Percentiles rank a stretch among this genome's conserved stretches.
phyloP scores from a whole-genome alignment of 2,888 invertebrate species.

The Sarcophaga variegata region DNA sequence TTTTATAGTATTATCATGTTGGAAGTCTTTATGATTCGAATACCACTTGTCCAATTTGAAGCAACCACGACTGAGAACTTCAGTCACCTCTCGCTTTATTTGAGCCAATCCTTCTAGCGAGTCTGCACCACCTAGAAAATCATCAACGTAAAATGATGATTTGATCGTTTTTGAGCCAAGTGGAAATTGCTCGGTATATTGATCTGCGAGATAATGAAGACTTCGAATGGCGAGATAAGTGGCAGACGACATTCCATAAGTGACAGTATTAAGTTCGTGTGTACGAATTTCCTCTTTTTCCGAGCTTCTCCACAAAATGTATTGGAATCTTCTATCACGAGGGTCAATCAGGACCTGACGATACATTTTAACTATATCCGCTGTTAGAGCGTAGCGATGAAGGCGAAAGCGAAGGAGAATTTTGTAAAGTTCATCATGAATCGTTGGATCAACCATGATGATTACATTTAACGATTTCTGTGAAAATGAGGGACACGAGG shows the following conservation, averaged over 20 bases:
- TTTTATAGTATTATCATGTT: constrained; percentile 14
- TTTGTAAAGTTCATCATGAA: constrained; percentile 53
- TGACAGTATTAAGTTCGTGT: background rate
- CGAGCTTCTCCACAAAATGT: constrained; percentile 59
- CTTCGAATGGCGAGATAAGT: constrained; percentile 28
- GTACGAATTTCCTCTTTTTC: constrained; percentile 23
- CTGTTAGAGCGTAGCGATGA: constrained; percentile 55
- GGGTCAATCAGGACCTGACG: constrained; percentile 40
- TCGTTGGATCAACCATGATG: constrained; percentile 60
- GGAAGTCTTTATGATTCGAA: background rate
- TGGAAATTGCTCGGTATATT: constrained; percentile 24
- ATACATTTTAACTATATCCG: constrained; percentile 63
- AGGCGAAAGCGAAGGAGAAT: constrained; percentile 59
- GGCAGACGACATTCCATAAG: constrained; percentile 21
- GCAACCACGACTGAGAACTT: background rate
- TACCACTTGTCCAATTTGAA: background rate
- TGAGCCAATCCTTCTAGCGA: constrained; percentile 4
- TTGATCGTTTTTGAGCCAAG: constrained; percentile 39
- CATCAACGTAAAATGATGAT: constrained; percentile 45
- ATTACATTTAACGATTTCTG: constrained; percentile 61
- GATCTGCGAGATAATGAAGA: constrained; percentile 51
- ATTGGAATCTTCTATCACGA: constrained; percentile 45
- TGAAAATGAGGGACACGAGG: background rate
- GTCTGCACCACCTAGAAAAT: constrained; percentile 28
- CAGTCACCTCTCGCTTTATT: constrained; percentile 30